phyloP scores from a whole-genome alignment of 2,113 vertebrate genomes.

The Hucho hucho region DNA sequence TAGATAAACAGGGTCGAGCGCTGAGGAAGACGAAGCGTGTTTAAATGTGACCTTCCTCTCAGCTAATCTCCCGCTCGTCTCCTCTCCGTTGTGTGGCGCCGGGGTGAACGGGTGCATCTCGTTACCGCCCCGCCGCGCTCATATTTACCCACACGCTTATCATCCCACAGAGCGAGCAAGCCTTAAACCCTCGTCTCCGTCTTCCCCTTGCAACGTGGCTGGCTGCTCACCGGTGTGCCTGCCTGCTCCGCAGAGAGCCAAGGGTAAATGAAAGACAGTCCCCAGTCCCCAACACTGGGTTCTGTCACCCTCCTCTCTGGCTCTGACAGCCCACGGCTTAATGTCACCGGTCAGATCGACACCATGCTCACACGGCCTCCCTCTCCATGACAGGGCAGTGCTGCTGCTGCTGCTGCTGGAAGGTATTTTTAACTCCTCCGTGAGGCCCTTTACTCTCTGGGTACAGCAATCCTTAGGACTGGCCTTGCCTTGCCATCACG shows the following conservation, averaged over 20 bases:
- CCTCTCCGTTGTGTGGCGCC: background rate
- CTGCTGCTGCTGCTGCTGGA: slow-evolving; percentile 48
- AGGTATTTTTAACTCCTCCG: slow-evolving; percentile 55
- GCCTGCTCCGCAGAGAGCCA: background rate
- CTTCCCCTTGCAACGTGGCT: background rate
- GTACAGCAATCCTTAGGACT: slow-evolving; percentile 27
- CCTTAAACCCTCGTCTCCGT: background rate
- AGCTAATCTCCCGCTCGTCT: background rate
- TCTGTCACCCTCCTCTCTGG: background rate
- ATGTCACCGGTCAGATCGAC: slow-evolving; percentile 15
- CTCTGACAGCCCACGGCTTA: background rate
- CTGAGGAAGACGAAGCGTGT: slow-evolving; percentile 45
- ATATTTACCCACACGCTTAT: background rate
- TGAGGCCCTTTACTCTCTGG: slow-evolving; percentile 24
- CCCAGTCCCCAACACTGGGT: slow-evolving; percentile 42
- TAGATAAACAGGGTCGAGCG: slow-evolving; percentile 10
- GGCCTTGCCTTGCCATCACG: slow-evolving; percentile 12
- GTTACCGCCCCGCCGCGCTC: slow-evolving; percentile 17
- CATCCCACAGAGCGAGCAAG: background rate
- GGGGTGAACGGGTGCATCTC: slow-evolving; percentile 43
- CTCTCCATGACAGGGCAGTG: slow-evolving; percentile 45
- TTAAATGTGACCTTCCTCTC: slow-evolving; percentile 56
- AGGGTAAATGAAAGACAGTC: slow-evolving; percentile 48
- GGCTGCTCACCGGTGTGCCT: slow-evolving; percentile 14
- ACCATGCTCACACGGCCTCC: slow-evolving; percentile 33